phyloP scores from a whole-genome alignment of 2,888 invertebrate species.

The Campaea margaritaria region DNA sequence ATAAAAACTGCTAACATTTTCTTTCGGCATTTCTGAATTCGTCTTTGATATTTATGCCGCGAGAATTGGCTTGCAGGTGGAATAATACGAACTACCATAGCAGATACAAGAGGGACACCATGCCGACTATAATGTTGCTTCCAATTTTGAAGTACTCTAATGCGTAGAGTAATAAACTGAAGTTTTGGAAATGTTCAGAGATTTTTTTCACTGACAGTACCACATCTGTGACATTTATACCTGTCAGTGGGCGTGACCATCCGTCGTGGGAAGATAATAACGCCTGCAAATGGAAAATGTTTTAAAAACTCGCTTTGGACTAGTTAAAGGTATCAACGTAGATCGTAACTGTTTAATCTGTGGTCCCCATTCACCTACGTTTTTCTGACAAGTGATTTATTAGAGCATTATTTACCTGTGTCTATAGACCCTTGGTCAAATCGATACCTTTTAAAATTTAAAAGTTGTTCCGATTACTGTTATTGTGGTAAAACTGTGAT shows the following conservation, averaged over 20 bases:
- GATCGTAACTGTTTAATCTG: neutral
- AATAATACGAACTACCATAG: too few relatives aligned
- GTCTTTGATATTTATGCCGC: too few relatives aligned
- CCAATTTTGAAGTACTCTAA: neutral
- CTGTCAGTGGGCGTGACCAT: slow-evolving; percentile 21
- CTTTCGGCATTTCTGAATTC: too few relatives aligned
- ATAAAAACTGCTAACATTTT: too few relatives aligned
- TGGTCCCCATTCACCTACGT: slow-evolving; percentile 12
- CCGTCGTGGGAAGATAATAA: slow-evolving; percentile 29
- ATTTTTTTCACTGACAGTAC: too few relatives aligned
- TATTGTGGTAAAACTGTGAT: too few relatives aligned
- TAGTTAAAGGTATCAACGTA: slow-evolving; percentile 6
- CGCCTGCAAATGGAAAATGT: slow-evolving; percentile 15
- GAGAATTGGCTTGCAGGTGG: too few relatives aligned
- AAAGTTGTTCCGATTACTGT: too few relatives aligned
- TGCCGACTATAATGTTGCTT: too few relatives aligned
- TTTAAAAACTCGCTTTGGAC: slow-evolving; percentile 23
- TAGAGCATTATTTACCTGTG: slow-evolving; percentile 14
- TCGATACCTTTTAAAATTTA: neutral
- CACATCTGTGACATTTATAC: slow-evolving; percentile 14
- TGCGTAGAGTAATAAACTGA: neutral
- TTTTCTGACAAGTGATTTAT: slow-evolving; percentile 22
- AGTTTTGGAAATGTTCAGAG: too few relatives aligned
- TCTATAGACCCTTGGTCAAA: neutral
- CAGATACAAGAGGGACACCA: too few relatives aligned